phyloP scores from a whole-genome alignment of 2,888 invertebrate species.

The Schrankia costaestrigalis region DNA sequence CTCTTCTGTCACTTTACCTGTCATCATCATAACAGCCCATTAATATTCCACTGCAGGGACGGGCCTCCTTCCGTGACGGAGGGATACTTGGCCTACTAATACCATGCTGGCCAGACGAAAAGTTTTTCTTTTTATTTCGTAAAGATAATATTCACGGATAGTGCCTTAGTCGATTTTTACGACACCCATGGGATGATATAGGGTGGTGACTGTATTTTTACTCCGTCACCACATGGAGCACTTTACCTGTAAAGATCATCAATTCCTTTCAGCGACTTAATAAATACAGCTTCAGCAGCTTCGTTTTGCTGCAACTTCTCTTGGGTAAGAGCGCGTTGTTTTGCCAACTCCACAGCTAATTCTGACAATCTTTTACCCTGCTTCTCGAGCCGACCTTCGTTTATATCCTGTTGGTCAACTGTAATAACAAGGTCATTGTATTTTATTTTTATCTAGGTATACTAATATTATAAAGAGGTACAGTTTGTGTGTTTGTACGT shows the following conservation, averaged over 20 bases:
- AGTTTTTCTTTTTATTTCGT: too few relatives aligned
- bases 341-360: background rate
- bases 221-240: background rate
- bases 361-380: conserved; percentile 1
- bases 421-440: background rate
- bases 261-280: conserved; percentile 2
- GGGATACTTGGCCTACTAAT: background rate
- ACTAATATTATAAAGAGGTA: too few relatives aligned
- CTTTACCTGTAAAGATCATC: conserved; percentile 8
- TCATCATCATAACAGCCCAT: background rate
- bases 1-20: too few relatives aligned
- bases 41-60: background rate
- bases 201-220: background rate
- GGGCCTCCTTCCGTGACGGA: background rate
- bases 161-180: too few relatives aligned
- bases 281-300: background rate
- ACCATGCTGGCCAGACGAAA: background rate
- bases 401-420: conserved; percentile 8
- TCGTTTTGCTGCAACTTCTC: background rate
- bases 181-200: background rate
- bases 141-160: too few relatives aligned
- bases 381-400: conserved; percentile 1
- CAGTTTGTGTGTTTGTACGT: too few relatives aligned
- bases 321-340: background rate
- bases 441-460: background rate